These are phyloP conservation scores for Leptodactylus fuscus DNA, from an alignment of 2,113 vertebrate species.

Conservation along the genomic window DNA sequence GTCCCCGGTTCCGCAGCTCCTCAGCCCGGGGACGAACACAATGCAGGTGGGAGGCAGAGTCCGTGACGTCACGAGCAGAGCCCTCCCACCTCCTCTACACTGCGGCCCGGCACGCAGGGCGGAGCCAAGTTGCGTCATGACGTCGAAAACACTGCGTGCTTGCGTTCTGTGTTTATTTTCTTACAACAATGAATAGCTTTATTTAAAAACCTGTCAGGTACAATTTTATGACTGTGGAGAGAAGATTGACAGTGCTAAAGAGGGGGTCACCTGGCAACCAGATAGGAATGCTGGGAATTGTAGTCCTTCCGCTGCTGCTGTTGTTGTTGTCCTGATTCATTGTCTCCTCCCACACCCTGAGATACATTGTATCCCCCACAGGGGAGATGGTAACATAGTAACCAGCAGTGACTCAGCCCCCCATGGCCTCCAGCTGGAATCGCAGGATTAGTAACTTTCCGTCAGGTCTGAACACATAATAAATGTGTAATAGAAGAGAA, in stretches of 20 bases:
- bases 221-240: background rate
- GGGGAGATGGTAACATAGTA: background rate
- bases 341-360: background rate
- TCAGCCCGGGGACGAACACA: constrained; percentile 15
- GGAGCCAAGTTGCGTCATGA: background rate
- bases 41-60: constrained; percentile 42
- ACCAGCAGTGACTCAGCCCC: no score
- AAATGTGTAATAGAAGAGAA: no score
- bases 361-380: background rate
- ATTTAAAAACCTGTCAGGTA: background rate
- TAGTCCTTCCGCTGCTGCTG: background rate
- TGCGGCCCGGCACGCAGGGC: constrained; percentile 37
- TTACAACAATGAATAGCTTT: constrained; percentile 25
- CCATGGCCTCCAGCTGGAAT: no score
- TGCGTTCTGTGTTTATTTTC: background rate
- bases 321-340: background rate
- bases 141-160: background rate
- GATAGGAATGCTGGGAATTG: background rate
- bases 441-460: no score
- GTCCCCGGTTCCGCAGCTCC: background rate
- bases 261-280: background rate
- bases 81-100: constrained; percentile 21
- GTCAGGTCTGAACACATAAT: no score
- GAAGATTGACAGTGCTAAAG: no score
- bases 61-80: constrained; percentile 8